These are phyloP conservation scores for Euproctis similis DNA, from an alignment of 2,888 invertebrate genomes.

Conservation along the genomic window DNA sequence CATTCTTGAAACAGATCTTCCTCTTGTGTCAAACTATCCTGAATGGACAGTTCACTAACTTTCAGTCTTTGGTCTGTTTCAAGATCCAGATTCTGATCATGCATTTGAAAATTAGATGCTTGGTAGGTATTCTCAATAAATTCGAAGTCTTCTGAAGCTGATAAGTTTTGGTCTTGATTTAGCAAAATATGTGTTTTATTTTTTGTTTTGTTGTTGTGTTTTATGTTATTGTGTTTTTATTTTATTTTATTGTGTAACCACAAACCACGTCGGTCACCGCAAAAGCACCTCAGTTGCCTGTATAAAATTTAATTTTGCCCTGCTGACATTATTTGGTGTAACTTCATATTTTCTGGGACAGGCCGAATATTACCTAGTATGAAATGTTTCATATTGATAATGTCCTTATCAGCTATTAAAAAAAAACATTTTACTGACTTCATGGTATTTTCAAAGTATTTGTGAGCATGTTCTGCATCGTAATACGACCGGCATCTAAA, in stretches of 20 bases:
- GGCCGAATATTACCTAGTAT: slow-evolving; percentile 7
- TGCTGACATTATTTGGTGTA: slow-evolving; percentile 9
- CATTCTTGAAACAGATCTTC: not conserved
- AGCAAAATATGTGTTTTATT: slow-evolving; percentile 1
- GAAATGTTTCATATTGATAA: slow-evolving; percentile 7
- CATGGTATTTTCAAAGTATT: slow-evolving; percentile 4
- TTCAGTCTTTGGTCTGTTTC: not conserved
- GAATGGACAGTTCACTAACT: too few relatives aligned
- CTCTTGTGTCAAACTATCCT: not conserved
- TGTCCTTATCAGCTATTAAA: slow-evolving; percentile 7
- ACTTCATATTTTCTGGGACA: slow-evolving; percentile 8
- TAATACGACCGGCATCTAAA: too few relatives aligned
- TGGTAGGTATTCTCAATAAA: not conserved
- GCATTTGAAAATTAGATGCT: slow-evolving; percentile 1
- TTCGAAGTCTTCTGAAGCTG: slow-evolving; percentile 1
- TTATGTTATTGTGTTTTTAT: too few relatives aligned
- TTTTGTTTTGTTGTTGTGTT: too few relatives aligned
- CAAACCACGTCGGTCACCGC: slow-evolving; percentile 7
- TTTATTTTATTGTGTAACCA: too few relatives aligned
- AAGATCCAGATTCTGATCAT: not conserved
- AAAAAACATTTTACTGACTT: slow-evolving; percentile 7
- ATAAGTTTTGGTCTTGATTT: slow-evolving; percentile 1
- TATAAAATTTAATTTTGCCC: slow-evolving; percentile 6
- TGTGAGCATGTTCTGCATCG: slow-evolving; percentile 8
- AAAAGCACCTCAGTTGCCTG: slow-evolving; percentile 11